Evolutionary conservation across 2,888 invertebrate genomes (phyloP), one percentile per base, ranked within the genome.

Genomic region (Oligia strigilis): DNA sequence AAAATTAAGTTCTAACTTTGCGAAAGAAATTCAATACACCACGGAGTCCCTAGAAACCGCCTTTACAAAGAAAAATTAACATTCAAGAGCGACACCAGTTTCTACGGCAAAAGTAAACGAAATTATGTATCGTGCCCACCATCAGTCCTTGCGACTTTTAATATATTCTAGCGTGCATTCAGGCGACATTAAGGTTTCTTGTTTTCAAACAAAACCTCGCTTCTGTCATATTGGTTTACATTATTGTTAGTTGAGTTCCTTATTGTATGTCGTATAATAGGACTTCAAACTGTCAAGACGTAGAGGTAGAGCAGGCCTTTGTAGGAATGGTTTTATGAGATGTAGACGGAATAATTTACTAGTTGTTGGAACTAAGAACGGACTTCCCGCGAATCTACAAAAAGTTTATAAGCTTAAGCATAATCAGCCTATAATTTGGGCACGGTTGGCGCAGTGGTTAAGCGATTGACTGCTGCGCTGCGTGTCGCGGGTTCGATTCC

Each of bases 61-160:
- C 75, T 85, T 80, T 75, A 62, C 23, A 84, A 64, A 66, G 29
- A 80, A 70, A 74, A 49, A 83, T 46, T 71, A 8, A 75, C 17
- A 78, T 78, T 73, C 55, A 72, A 72, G 14, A 73, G 29, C 67
- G 43, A 70, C 76, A 84, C 64, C 60, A 81, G 46, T 73, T 84
- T 73, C 13, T 77, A 46, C 70, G 66, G 76, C 74, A 78, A 83
- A 82, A 80, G 52, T 78, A 86, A 84, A 83, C 78, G 80, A 86
- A 88, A 84, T 84, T 86, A 88, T 85, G 84, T 91, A 91, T 92
- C 92, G 90, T 60, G 46, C 14, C 9, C n/a, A 77, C 75, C 78
- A 92, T 91, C 92, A 90, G 91, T 85, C 92, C 92, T 92, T 92
- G 92, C 36, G 60, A 40, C 77, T 81, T 36, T 70, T 91, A 91